Evolutionary conservation across 2,797 vertebrate species (phyloP).

Genomic region (Clangula hyemalis): DNA sequence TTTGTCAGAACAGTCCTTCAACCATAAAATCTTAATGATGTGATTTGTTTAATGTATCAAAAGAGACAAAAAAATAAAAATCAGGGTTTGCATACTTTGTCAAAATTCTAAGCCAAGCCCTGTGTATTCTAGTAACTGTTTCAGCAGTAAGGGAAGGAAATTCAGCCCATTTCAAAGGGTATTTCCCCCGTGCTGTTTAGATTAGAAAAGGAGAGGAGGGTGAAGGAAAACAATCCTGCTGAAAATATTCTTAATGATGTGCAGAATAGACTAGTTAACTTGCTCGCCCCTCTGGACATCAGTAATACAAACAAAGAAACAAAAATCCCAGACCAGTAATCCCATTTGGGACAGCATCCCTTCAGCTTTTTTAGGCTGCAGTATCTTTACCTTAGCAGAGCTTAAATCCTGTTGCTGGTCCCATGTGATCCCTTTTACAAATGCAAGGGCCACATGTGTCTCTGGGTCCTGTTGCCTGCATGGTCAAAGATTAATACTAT

Average conservation of each 20-base stretch:
- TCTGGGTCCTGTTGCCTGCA: not conserved
- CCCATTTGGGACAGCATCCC: not conserved
- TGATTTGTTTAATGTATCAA: not conserved
- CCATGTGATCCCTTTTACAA: not conserved
- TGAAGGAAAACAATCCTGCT: not conserved
- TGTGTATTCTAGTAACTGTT: not conserved
- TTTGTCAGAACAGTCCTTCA: not conserved
- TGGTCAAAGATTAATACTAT: not conserved
- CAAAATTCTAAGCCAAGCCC: not conserved
- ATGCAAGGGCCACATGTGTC: fast-evolving
- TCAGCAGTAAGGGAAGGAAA: not conserved
- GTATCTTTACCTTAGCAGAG: not conserved
- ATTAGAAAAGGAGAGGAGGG: not conserved
- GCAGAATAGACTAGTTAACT: not conserved
- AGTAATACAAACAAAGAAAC: not conserved
- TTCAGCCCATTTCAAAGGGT: not conserved
- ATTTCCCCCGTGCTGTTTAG: not conserved
- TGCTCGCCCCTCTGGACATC: not conserved
- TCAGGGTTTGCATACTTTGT: not conserved
- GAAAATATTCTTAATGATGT: not conserved
- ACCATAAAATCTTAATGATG: not conserved
- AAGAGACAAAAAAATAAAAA: not conserved
- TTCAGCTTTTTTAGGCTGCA: not conserved
- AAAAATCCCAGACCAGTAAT: not conserved
- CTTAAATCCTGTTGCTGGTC: not conserved